Conservation (phyloP, 2,113 vertebrate species). For the Grus americana region DNA sequence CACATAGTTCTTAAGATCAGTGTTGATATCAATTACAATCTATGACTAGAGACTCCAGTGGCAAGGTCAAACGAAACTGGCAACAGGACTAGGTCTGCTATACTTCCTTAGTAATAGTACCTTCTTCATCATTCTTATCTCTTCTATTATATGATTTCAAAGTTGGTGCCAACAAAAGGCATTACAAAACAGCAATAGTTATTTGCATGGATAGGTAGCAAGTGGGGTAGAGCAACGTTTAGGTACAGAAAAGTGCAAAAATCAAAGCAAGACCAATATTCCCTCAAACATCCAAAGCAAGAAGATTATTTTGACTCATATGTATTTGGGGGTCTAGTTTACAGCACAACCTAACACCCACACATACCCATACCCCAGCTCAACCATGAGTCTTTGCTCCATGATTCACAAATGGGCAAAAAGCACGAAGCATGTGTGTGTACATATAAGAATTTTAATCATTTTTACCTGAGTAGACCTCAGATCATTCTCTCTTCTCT, state of each 20-base stretch:
- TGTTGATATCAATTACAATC: not conserved
- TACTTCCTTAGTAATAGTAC: not conserved
- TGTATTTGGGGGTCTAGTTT: not conserved
- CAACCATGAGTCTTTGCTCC: not conserved
- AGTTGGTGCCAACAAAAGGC: not conserved
- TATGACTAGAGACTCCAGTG: not conserved
- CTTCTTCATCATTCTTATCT: not conserved
- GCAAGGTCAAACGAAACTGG: not conserved
- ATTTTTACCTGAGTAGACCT: not conserved
- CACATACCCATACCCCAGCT: not conserved
- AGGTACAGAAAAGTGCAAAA: not conserved
- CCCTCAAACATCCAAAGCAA: not conserved
- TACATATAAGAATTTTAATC: not conserved
- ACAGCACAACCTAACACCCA: not conserved
- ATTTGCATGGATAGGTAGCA: not conserved
- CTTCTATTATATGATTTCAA: not conserved
- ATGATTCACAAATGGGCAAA: not conserved
- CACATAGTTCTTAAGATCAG: not conserved
- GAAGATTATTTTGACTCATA: not conserved
- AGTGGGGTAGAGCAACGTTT: not conserved
- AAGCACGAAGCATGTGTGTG: not conserved
- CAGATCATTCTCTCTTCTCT: not conserved
- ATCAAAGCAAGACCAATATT: not conserved
- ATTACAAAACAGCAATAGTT: not conserved
- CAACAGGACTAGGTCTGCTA: not conserved